phyloP scores from a whole-genome alignment of 2,888 invertebrate species.

The Omphaloscelis lunosa region DNA sequence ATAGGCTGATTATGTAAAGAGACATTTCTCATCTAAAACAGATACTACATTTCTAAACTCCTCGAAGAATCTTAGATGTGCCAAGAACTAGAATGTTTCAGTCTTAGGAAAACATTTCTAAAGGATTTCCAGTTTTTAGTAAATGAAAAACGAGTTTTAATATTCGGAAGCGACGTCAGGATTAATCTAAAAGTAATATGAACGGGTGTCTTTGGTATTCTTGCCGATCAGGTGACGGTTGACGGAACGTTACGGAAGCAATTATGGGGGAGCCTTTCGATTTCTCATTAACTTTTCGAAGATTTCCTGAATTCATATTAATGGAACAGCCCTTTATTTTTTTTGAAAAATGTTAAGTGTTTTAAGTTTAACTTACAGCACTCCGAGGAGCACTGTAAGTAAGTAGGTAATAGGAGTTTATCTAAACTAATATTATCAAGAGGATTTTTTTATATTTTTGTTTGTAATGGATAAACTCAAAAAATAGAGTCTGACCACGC shows the following conservation, averaged over 20 bases:
- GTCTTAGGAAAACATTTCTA: neutral
- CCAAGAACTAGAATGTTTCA: neutral
- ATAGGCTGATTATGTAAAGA: neutral
- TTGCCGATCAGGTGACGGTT: slow-evolving; percentile 30
- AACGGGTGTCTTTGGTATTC: slow-evolving; percentile 12
- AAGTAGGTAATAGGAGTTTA: too few relatives aligned
- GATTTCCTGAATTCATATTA: slow-evolving; percentile 32
- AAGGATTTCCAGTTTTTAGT: neutral
- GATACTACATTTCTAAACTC: neutral
- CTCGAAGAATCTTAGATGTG: slow-evolving; percentile 11
- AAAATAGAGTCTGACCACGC: too few relatives aligned
- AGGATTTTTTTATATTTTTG: too few relatives aligned
- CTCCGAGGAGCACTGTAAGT: neutral
- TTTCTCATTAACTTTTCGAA: slow-evolving; percentile 19
- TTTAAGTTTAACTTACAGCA: neutral
- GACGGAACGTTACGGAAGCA: slow-evolving; percentile 34
- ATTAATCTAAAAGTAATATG: slow-evolving; percentile 54
- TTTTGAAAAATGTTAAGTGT: neutral
- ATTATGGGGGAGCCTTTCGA: slow-evolving; percentile 26
- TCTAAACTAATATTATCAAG: too few relatives aligned
- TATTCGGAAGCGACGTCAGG: slow-evolving; percentile 16
- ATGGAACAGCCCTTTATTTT: neutral
- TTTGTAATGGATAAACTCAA: too few relatives aligned
- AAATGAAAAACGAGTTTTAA: slow-evolving; percentile 35
- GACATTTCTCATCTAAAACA: neutral